Base-by-base conservation (phyloP, 2,113 vertebrate genomes). In the Anthoscopus minutus region DNA sequence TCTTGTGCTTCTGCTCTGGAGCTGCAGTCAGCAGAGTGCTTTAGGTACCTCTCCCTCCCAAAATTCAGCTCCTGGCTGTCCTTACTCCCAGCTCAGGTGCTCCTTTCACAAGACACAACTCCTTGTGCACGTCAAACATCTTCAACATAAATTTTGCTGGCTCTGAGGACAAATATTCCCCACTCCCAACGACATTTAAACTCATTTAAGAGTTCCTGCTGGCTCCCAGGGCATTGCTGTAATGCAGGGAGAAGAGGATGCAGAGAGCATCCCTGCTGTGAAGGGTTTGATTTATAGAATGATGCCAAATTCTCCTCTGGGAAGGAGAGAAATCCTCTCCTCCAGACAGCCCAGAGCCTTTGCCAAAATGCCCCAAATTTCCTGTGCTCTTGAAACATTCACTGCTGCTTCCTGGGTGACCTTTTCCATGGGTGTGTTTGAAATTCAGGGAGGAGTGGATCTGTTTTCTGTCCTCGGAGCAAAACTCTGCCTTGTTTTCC, bases 321-420 rank as follows among this genome's bases (percentile, higher is more conserved):
- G 88, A 94, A 84, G 86, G 73, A 92, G 78, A 87, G 81, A 81
- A 94, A 58, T 35, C 51, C 74, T 94, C 96, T 95, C 90, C 71
- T 74, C 86, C 91, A 65, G 64, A 88, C 4, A n/a, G 72, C 95
- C 89, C 92, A 81, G 69, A 62, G 44, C 81, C 78, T 92, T 89
- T 92, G 77, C 56, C 74, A 80, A 65, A 87, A 65, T 40, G 23
- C 92, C 95, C 92, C 22, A 1, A 86, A 91, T 81, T 92, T 65
- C 77, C 87, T 93, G 76, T 53, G 15, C 95, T 94, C 95, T 96
- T 91, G 72, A 97, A 96, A 96, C 96, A 92, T 80, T 96, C 94
- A 1, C 81, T 93, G 89, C 92, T 93, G 91, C 90, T 95, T 66
- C 56, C 93, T 91, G 94, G 85, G 91, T 86, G 87, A 71, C 79